These are phyloP conservation scores for Lerema accius DNA, from an alignment of 1,140 invertebrate genomes.

Conservation along the genomic window DNA sequence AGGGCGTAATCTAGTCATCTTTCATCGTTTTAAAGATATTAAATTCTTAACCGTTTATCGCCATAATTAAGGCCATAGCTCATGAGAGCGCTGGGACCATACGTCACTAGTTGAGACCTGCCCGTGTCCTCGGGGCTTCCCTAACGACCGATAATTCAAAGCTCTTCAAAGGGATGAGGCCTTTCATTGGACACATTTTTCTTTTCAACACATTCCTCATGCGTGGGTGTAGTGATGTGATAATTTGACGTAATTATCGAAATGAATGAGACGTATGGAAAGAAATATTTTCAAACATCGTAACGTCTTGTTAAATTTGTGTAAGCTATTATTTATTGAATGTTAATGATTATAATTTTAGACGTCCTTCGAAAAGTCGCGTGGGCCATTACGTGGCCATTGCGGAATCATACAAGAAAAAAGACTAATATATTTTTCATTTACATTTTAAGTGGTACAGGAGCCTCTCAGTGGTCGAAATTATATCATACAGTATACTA, in stretches of 20 bases:
- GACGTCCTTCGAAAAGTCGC: too few species aligned
- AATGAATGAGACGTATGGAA: background rate
- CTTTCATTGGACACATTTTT: conserved; percentile 19
- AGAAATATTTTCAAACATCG: background rate
- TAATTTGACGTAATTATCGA: conserved; percentile 3
- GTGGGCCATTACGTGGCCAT: too few species aligned
- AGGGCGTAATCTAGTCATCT: background rate
- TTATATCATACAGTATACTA: too few species aligned
- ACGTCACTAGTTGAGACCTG: conserved; percentile 19
- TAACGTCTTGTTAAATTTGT: too few species aligned
- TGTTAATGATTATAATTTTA: too few species aligned
- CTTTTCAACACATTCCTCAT: conserved; percentile 6
- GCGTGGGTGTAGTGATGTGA: conserved; percentile 14
- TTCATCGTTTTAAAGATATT: background rate
- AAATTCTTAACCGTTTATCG: background rate
- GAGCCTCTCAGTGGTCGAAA: too few species aligned
- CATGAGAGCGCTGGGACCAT: background rate
- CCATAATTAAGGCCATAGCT: conserved; percentile 6
- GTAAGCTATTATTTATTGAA: too few species aligned
- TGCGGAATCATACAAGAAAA: too few species aligned
- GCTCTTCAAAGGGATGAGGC: conserved; percentile 12
- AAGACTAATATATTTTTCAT: too few species aligned
- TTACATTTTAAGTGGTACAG: too few species aligned
- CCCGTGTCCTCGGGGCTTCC: background rate
- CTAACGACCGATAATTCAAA: conserved; percentile 18